A percentile compares a stretch with the other conserved stretches of the same genome.
Conservation (phyloP, 2,888 invertebrate genomes). For the Netelia inedita region DNA sequence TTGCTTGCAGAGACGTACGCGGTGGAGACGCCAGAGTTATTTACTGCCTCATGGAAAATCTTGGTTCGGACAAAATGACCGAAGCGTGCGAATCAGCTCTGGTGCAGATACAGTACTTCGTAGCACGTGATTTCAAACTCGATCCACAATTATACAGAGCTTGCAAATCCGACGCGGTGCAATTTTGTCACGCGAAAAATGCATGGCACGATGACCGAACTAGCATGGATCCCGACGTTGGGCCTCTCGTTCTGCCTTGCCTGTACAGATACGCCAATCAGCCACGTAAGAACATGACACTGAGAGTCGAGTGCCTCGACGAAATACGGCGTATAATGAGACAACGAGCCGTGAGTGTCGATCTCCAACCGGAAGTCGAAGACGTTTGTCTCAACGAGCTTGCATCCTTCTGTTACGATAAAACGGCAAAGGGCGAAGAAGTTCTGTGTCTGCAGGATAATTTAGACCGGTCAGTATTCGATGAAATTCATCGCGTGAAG, state of each 20-base stretch:
- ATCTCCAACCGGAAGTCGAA: conserved; percentile 97
- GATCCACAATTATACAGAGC: conserved; percentile 95
- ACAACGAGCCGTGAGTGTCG: conserved; percentile 96
- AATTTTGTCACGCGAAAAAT: conserved; percentile 92
- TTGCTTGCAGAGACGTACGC: conserved; percentile 89
- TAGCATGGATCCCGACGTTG: conserved; percentile 91
- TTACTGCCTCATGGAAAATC: conserved; percentile 97
- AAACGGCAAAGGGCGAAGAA: conserved; percentile 96
- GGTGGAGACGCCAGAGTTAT: conserved; percentile 94
- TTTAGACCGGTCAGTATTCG: conserved; percentile 86
- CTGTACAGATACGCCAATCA: conserved; percentile 89
- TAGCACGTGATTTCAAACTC: conserved; percentile 97
- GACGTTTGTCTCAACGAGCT: conserved; percentile 95
- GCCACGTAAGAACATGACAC: conserved; percentile 83
- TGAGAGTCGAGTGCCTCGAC: conserved; percentile 86
- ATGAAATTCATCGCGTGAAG: no score
- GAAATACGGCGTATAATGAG: conserved; percentile 97
- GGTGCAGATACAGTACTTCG: conserved; percentile 98
- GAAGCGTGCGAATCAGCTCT: conserved; percentile 96
- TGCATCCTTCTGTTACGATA: conserved; percentile 92
- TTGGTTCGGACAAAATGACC: conserved; percentile 94
- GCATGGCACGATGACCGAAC: conserved; percentile 91
- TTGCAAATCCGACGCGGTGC: conserved; percentile 95
- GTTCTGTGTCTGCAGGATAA: conserved; percentile 96
- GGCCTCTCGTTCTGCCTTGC: conserved; percentile 95